These are phyloP conservation scores for Drosophila pectinifera DNA, from an alignment of 1,140 invertebrate genomes.

Conservation along the genomic window DNA sequence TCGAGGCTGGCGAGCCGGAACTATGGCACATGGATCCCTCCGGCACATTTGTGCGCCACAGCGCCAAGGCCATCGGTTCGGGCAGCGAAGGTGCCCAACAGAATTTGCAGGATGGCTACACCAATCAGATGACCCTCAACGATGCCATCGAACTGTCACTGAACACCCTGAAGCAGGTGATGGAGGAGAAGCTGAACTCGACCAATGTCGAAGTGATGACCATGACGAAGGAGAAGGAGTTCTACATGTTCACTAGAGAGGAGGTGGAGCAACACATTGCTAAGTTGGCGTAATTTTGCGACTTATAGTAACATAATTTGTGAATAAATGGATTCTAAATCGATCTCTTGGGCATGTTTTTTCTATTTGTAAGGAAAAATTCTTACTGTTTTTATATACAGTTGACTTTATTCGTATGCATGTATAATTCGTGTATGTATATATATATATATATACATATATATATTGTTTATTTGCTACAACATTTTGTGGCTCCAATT, in stretches of 20 bases:
- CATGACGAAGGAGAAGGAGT: conserved; percentile 93
- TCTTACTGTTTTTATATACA: conserved; percentile 66
- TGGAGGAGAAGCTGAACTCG: conserved; percentile 99
- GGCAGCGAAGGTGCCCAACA: conserved; percentile 99
- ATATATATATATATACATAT: conserved; percentile 52
- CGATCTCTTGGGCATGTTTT: conserved; percentile 19
- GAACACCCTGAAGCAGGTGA: conserved; percentile 99
- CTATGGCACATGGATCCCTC: conserved; percentile 99
- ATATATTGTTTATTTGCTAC: conserved; percentile 48
- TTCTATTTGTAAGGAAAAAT: neutral
- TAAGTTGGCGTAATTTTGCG: conserved; percentile 61
- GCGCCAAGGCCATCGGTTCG: conserved; percentile 99
- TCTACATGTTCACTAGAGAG: conserved; percentile 96
- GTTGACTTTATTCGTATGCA: conserved; percentile 75
- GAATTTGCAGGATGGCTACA: conserved; percentile 92
- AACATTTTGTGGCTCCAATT: conserved; percentile 47
- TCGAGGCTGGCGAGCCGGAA: conserved; percentile 94
- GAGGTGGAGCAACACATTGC: conserved; percentile 95
- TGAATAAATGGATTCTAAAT: conserved; percentile 79
- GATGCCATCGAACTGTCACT: conserved; percentile 97
- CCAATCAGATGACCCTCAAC: conserved; percentile 95
- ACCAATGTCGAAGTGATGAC: conserved; percentile 99
- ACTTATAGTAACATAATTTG: conserved; percentile 36
- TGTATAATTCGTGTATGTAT: conserved; percentile 49
- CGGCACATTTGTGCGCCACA: conserved; percentile 98